These are phyloP conservation scores for Corvus hawaiiensis DNA, from an alignment of 2,113 vertebrate genomes.

Conservation along the genomic window DNA sequence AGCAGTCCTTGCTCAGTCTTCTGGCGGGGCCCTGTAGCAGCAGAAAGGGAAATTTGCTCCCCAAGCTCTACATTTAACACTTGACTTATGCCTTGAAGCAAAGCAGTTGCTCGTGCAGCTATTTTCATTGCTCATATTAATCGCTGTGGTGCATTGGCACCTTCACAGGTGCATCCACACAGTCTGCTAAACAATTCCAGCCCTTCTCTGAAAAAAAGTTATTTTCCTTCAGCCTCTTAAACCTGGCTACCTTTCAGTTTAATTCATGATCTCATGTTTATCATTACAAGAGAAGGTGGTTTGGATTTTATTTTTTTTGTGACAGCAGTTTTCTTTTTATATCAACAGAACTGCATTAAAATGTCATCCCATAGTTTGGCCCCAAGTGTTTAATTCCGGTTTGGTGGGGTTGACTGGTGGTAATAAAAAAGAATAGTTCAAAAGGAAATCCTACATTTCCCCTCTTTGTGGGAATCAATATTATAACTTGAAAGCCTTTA, in stretches of 20 bases:
- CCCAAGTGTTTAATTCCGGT: neutral
- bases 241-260: neutral
- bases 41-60: neutral
- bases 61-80: neutral
- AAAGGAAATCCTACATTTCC: conserved; percentile 6
- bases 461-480: neutral
- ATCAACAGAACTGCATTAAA: neutral
- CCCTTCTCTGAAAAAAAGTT: neutral
- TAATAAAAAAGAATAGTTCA: neutral
- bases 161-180: neutral
- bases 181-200: neutral
- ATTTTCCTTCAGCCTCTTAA: neutral
- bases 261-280: neutral
- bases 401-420: neutral
- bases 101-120: neutral
- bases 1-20: neutral
- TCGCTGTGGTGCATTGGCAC: rapidly evolving
- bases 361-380: neutral
- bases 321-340: neutral
- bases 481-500: neutral
- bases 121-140: neutral
- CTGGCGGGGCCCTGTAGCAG: neutral
- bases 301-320: neutral
- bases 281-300: neutral
- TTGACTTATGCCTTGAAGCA: neutral